These are phyloP conservation scores for Hemiprocne comata DNA, from an alignment of 2,113 vertebrate genomes.

Conservation along the genomic window DNA sequence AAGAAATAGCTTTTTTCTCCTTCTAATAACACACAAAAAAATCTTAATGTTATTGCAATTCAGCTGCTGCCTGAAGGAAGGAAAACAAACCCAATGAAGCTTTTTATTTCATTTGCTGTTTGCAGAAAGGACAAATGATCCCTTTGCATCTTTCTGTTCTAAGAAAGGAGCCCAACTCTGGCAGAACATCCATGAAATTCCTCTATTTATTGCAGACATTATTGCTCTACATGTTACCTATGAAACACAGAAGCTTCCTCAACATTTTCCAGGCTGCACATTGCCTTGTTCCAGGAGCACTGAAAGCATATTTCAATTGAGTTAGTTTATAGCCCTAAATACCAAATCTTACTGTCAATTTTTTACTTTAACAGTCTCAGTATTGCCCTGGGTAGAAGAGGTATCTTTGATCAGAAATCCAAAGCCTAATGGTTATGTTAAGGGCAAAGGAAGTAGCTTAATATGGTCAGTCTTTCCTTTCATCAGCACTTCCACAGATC, in stretches of 20 bases:
- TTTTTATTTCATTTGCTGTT: constrained; percentile 32
- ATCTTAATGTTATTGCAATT: constrained; percentile 32
- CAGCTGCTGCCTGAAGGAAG: constrained; percentile 8
- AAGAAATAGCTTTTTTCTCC: not conserved
- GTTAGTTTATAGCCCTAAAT: not conserved
- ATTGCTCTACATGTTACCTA: not conserved
- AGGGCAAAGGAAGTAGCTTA: not conserved
- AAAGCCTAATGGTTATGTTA: not conserved
- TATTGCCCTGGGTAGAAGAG: not conserved
- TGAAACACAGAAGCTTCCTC: not conserved
- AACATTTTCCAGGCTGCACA: not conserved
- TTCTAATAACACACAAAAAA: constrained; percentile 20
- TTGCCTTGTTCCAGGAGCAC: not conserved
- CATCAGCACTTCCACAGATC: not conserved
- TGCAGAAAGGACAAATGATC: not conserved
- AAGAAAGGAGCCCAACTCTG: not conserved
- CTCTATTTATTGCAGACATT: not conserved
- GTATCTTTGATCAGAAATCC: not conserved
- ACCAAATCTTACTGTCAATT: not conserved
- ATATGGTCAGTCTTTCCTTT: not conserved
- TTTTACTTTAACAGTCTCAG: not conserved
- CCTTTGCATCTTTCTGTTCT: not conserved
- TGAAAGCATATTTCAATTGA: not conserved
- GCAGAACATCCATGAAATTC: not conserved
- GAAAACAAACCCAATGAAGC: constrained; percentile 46